Base-by-base conservation (phyloP, 2,797 vertebrate genomes). In the Galago senegalensis region DNA sequence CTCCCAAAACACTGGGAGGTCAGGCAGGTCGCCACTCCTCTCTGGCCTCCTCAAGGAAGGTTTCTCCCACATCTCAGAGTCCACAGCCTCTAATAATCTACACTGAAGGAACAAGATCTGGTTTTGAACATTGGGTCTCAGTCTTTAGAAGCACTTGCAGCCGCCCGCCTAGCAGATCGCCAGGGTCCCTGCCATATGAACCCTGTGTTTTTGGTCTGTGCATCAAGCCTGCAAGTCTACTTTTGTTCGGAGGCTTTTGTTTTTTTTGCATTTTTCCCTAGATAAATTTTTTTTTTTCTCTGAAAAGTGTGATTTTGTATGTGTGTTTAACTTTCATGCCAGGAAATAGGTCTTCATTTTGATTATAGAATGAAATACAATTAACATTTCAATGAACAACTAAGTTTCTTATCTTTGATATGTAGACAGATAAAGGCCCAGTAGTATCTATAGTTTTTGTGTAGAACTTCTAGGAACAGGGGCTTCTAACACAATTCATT, bases 311-410 rank as follows among this genome's bases (percentile, higher is more conserved):
- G 79, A 93, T 67, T 92, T 31, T 85, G 67, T 69, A 46, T 83
- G 43, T 80, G 29, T 65, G 21, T 84, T 87, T 87, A 77, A 77
- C 17, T 85, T 89, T 49, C 70, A 40, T 95, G 56, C 67, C 88
- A 72, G 60, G 58, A 91, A 93, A 61, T 40, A 21, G 9, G 80
- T 86, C 37, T 53, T 70, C 18, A 21, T 63, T 75, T 81, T 61
- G 34, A 56, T 65, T 27, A 20, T 29, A 40, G 67, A 80, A 58
- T 49, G 34, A 9, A 75, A 5, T 61, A 56, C 16, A 82, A 40
- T 80, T 73, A 49, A 8, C 34, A 58, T 94, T n/a, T 91, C 84
- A 69, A 17, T 6, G 60, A 37, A 56, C 8, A 40, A 29, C 40
- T 53, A 25, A 17, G 43, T 58, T 81, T 69, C 79, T 79, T 93